These are phyloP conservation scores for Grapholita molesta DNA, from an alignment of 1,140 invertebrate species.

Conservation along the genomic window DNA sequence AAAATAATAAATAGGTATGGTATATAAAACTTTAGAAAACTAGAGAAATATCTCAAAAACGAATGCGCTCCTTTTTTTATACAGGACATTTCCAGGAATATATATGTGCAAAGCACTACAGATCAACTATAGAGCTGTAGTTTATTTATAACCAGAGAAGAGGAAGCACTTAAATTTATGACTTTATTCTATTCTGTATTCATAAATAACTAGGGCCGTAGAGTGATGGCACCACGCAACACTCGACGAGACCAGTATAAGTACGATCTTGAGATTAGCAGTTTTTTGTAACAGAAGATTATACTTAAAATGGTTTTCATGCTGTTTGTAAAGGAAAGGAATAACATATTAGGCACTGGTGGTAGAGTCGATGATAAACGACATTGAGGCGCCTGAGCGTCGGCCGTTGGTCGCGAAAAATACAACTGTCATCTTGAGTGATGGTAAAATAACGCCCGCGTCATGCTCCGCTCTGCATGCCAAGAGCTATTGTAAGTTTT, in stretches of 20 bases:
- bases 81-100: neutral
- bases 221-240: neutral
- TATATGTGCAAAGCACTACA: neutral
- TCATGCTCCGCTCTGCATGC: constrained; percentile 68
- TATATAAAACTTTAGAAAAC: too few relatives aligned
- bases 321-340: neutral
- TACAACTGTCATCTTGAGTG: constrained; percentile 75
- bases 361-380: constrained; percentile 71
- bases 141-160: neutral
- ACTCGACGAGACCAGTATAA: neutral
- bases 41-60: too few relatives aligned
- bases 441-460: constrained; percentile 70
- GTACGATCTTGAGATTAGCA: neutral
- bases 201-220: constrained; percentile 63
- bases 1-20: too few relatives aligned
- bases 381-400: constrained; percentile 63
- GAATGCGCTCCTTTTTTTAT: neutral
- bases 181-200: constrained; percentile 53
- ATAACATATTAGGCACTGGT: constrained; percentile 43
- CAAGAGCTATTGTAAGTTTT: constrained; percentile 59
- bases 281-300: neutral
- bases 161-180: constrained; percentile 39
- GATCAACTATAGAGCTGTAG: neutral
- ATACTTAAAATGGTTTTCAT: neutral
- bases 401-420: constrained; percentile 72